These are phyloP conservation scores for Polyploca ridens DNA, from an alignment of 2,888 invertebrate genomes.

Conservation along the genomic window DNA sequence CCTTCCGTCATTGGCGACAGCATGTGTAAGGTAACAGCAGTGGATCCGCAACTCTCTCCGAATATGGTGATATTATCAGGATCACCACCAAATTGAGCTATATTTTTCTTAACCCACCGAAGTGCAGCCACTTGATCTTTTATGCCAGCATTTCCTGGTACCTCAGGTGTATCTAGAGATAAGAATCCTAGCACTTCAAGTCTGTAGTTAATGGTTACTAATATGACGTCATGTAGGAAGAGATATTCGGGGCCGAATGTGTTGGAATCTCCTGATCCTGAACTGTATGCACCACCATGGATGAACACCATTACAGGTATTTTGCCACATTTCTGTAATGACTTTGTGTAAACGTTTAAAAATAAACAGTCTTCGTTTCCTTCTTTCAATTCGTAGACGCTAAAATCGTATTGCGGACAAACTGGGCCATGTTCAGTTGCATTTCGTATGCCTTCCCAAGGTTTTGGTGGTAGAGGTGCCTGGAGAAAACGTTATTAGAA, in stretches of 20 bases:
- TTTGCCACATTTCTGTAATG: conserved; percentile 33
- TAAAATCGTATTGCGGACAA: conserved; percentile 54
- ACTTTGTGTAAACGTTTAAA: conserved; percentile 57
- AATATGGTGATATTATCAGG: conserved; percentile 55
- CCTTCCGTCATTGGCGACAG: conserved; percentile 60
- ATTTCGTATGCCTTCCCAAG: conserved; percentile 55
- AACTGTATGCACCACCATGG: conserved; percentile 61
- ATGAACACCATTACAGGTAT: conserved; percentile 67
- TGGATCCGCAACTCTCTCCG: conserved; percentile 64
- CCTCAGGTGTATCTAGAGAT: conserved; percentile 52
- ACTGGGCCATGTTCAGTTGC: conserved; percentile 51
- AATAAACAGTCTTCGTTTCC: conserved; percentile 60
- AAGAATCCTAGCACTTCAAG: conserved; percentile 60
- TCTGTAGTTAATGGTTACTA: conserved; percentile 69
- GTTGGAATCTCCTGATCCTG: conserved; percentile 53
- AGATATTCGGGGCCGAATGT: conserved; percentile 59
- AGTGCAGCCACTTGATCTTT: conserved; percentile 61
- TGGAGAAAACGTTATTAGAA: conserved; percentile 39
- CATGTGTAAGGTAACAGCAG: conserved; percentile 59
- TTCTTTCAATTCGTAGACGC: conserved; percentile 28
- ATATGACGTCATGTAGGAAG: conserved; percentile 59
- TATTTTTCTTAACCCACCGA: conserved; percentile 54
- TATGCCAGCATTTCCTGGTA: conserved; percentile 63
- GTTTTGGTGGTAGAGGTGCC: conserved; percentile 52
- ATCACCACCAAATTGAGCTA: conserved; percentile 53